Base-by-base conservation (phyloP, 1,140 invertebrate genomes). In the Telenomus remus region DNA sequence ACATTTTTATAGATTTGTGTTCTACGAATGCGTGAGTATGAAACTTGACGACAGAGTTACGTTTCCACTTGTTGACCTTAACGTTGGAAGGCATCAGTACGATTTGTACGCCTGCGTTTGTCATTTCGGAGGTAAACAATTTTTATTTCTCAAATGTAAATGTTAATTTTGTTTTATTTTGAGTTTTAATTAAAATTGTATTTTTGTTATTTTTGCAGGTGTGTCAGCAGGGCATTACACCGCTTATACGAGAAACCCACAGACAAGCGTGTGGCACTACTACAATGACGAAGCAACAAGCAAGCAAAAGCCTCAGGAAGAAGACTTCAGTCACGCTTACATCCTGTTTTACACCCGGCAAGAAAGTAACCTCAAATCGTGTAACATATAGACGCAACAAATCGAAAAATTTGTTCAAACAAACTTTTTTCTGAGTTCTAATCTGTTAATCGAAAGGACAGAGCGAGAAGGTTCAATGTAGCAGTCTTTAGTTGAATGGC, bases 171-270 rank as follows among this genome's bases (percentile, higher is more conserved):
- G n/a, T n/a, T n/a, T n/a, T n/a, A n/a, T n/a, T n/a, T n/a, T n/a
- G n/a, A n/a, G n/a, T n/a, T n/a, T n/a, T n/a, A n/a, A n/a, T n/a
- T n/a, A n/a, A n/a, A n/a, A n/a, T n/a, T n/a, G n/a, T n/a, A n/a
- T n/a, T n/a, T n/a, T n/a, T n/a, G n/a, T n/a, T n/a, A n/a, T n/a
- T 35, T 84, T 88, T 83, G 74, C 81, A 90, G 92, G 92, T 70
- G 90, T 91, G 46, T 91, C 91, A 43, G 90, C 91, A 35, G 93
- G 93, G 1, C 93, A 94, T 81, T 93, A 94, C 77, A 93, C 92
- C 13, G 89, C 92, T 0, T 93, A 92, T 72, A 88, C 91, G 7
- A 91, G 91, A 78, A 92, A 93, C 84, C 90, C 92, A 4, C 78
- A 89, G 13, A 89, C 90, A 0, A 85, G 88, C n/a, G 82, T 89